A percentile compares a stretch with the other conserved stretches of the same genome.
Evolutionary conservation across 2,797 vertebrate genomes (phyloP).

Genomic region (Glossophaga mutica): DNA sequence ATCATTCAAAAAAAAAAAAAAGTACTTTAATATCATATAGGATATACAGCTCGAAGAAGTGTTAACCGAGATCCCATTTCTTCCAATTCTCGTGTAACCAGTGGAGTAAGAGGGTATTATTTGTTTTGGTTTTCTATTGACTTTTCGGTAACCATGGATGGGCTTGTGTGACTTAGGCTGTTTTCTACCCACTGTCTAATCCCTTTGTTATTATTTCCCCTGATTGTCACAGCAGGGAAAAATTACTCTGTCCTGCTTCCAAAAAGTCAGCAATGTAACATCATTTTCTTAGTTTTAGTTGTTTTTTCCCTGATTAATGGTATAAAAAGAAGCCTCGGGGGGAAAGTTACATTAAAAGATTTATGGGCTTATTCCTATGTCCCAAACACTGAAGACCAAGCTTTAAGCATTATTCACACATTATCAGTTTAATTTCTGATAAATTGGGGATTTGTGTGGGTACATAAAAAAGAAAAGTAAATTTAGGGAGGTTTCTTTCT

Average conservation of each 20-base stretch:
- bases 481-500: neutral
- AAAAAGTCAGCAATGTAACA: neutral
- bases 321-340: neutral
- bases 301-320: neutral
- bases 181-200: slow-evolving; percentile 8
- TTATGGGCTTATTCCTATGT: neutral
- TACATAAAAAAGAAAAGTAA: neutral
- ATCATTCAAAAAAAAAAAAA: neutral
- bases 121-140: slow-evolving; percentile 52
- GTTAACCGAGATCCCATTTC: neutral
- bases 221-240: neutral
- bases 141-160: slow-evolving; percentile 46
- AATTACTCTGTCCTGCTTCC: neutral
- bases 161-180: slow-evolving; percentile 7
- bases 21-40: neutral
- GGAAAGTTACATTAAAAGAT: slow-evolving; percentile 29
- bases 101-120: neutral
- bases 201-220: slow-evolving; percentile 29
- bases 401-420: neutral
- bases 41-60: neutral
- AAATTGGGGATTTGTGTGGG: neutral
- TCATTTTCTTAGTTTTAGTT: slow-evolving; percentile 17
- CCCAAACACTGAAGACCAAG: neutral
- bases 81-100: neutral
- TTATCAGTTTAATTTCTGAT: slow-evolving; percentile 9